Evolutionary conservation across 2,113 vertebrate genomes (phyloP).

Genomic region (Pelodiscus sinensis): DNA sequence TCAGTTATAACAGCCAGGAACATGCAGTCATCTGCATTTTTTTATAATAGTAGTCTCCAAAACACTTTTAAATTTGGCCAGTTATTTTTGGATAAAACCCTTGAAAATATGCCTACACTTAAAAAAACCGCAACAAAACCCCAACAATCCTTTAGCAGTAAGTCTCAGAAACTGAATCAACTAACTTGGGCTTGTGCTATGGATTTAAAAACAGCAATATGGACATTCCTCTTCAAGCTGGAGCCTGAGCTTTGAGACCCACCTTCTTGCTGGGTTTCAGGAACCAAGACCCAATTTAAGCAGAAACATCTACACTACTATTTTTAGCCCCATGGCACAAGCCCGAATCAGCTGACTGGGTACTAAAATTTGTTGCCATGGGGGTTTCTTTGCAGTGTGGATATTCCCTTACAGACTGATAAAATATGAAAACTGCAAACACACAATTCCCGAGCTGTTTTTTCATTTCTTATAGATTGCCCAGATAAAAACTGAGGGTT

Average conservation of each 20-base stretch:
- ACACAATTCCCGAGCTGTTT: slow-evolving; percentile 1
- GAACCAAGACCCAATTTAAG: not conserved
- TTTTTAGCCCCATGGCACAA: not conserved
- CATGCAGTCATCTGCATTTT: slow-evolving; percentile 36
- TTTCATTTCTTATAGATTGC: not conserved
- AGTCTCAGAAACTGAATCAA: not conserved
- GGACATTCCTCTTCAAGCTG: not conserved
- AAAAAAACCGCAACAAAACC: too few species aligned
- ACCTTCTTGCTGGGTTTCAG: not conserved
- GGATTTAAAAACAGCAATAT: not conserved
- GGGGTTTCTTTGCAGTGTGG: not conserved
- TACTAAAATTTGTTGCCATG: not conserved
- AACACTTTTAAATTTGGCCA: slow-evolving; percentile 33
- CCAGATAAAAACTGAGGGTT: slow-evolving; percentile 11
- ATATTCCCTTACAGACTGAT: not conserved
- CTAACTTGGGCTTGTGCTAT: not conserved
- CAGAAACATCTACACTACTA: not conserved
- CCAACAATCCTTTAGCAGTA: not conserved
- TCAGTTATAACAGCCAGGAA: slow-evolving; percentile 55
- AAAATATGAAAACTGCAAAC: not conserved
- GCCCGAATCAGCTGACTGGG: not conserved
- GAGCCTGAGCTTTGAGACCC: not conserved
- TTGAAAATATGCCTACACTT: not conserved
- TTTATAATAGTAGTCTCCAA: not conserved
- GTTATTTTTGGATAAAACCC: slow-evolving; percentile 50